These are phyloP conservation scores for Eilema depressum DNA, from an alignment of 2,888 invertebrate species.

Conservation along the genomic window DNA sequence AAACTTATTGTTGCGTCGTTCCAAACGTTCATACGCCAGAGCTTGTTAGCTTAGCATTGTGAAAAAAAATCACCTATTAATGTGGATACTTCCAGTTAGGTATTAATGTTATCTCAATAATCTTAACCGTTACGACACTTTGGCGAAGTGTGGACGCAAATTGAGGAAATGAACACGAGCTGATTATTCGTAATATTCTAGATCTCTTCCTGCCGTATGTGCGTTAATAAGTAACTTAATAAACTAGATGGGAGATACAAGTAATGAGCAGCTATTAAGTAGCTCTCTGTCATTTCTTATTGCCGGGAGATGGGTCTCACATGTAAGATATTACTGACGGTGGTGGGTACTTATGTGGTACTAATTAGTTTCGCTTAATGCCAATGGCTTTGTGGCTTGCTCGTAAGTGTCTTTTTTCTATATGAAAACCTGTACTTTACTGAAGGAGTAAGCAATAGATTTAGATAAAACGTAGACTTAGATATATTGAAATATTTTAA, in stretches of 20 bases:
- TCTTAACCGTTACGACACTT: background rate
- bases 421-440: background rate
- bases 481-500: too few species aligned
- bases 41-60: background rate
- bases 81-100: too few species aligned
- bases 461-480: background rate
- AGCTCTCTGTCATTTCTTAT: constrained; percentile 1
- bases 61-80: background rate
- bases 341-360: background rate
- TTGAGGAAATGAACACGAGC: background rate
- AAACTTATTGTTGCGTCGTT: too few species aligned
- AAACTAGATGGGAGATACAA: background rate
- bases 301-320: background rate
- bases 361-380: background rate
- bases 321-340: background rate
- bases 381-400: background rate
- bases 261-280: background rate
- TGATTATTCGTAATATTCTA: background rate
- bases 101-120: background rate
- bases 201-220: background rate
- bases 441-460: background rate
- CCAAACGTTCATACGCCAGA: too few species aligned
- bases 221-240: background rate
- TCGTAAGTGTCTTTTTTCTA: background rate
- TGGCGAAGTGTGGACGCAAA: background rate